Evolutionary conservation across 2,113 vertebrate species (phyloP).

Genomic region (Bubo bubo): DNA sequence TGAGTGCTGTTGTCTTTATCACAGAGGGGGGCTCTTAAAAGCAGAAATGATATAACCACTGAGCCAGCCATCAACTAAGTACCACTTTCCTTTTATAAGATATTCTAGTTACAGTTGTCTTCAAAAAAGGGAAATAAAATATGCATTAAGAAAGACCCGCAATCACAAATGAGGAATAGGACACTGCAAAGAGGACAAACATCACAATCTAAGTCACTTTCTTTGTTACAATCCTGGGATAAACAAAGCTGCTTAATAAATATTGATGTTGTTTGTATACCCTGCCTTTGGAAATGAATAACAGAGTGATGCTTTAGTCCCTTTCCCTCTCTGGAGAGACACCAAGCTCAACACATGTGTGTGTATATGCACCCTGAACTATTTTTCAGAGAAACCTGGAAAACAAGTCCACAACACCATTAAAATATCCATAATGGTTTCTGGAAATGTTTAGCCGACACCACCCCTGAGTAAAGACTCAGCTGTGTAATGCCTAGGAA

Average conservation of each 20-base stretch:
- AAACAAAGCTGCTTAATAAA: constrained; percentile 60
- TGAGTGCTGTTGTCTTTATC: background rate
- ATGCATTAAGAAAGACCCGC: background rate
- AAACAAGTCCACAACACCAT: background rate
- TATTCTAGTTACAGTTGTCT: background rate
- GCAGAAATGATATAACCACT: constrained; percentile 5
- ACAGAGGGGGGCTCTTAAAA: background rate
- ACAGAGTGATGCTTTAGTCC: background rate
- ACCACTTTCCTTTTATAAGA: constrained; percentile 14
- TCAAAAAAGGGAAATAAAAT: constrained; percentile 41
- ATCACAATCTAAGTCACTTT: constrained; percentile 18
- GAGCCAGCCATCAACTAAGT: background rate
- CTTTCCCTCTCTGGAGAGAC: background rate
- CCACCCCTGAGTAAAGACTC: background rate
- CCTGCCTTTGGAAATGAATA: constrained; percentile 25
- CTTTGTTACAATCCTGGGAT: constrained; percentile 52
- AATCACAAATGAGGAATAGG: constrained; percentile 12
- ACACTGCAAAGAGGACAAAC: constrained; percentile 45
- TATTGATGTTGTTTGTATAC: constrained; percentile 64
- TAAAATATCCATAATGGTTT: background rate
- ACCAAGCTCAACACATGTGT: background rate
- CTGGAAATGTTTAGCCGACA: background rate
- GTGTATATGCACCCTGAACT: background rate
- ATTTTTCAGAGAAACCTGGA: background rate
- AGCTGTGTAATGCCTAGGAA: background rate